A percentile compares a stretch with the other conserved stretches of the same genome.
phyloP scores from a whole-genome alignment of 2,888 invertebrate species.

The Cinara cedri region DNA sequence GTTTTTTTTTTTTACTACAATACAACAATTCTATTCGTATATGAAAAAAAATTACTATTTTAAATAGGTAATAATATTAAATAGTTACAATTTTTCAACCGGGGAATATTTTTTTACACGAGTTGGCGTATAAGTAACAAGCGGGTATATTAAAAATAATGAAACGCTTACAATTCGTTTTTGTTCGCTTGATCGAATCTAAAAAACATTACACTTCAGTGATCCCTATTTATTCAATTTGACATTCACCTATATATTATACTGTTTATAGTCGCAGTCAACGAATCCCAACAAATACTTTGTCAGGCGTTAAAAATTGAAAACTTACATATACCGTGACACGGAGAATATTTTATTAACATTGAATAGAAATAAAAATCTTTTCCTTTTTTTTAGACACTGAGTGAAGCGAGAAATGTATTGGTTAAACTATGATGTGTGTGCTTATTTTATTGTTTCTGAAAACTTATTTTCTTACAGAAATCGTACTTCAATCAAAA shows the following conservation, averaged over 20 bases:
- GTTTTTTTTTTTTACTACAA: no score
- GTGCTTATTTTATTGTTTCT: no score
- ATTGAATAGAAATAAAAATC: conserved; percentile 9
- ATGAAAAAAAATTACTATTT: no score
- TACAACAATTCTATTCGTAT: no score
- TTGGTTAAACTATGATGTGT: no score
- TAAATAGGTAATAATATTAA: no score
- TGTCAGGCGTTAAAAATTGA: neutral
- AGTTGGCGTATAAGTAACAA: neutral
- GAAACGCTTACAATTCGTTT: neutral
- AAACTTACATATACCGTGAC: neutral
- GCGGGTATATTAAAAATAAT: conserved; percentile 21
- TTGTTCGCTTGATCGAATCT: conserved; percentile 24
- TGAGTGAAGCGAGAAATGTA: no score
- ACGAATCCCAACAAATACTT: neutral
- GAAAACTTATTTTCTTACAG: no score
- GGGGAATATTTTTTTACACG: neutral
- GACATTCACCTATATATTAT: neutral
- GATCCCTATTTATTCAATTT: conserved; percentile 16
- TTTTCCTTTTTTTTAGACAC: no score
- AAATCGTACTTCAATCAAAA: no score
- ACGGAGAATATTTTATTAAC: neutral
- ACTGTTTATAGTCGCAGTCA: neutral
- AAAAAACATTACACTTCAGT: conserved; percentile 14
- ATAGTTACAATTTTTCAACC: no score